Conservation (phyloP, 2,797 vertebrate species). For the Neosilurus hyrtlii region DNA sequence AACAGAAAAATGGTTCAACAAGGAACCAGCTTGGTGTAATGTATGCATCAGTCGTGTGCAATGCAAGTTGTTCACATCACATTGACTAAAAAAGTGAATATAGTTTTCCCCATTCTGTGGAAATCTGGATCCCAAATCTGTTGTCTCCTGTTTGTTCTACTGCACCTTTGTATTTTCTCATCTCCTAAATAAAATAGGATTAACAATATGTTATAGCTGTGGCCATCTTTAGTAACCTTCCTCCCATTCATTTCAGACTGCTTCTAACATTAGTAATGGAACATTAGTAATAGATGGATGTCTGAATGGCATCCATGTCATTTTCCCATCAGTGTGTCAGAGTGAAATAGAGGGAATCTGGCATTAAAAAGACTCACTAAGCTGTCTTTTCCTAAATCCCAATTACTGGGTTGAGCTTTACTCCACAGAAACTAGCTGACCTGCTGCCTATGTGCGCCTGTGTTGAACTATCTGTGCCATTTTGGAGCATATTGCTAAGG, state of each 20-base stretch:
- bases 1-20: slow-evolving; percentile 19
- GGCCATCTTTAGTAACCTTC: slow-evolving; percentile 43
- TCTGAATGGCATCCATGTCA: not conserved
- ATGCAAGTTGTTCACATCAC: slow-evolving; percentile 22
- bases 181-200: slow-evolving; percentile 35
- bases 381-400: not conserved
- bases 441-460: slow-evolving; percentile 2
- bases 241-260: slow-evolving; percentile 1
- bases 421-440: not conserved
- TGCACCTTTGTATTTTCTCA: slow-evolving; percentile 37
- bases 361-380: not conserved
- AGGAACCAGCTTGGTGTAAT: slow-evolving; percentile 27
- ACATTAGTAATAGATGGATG: not conserved
- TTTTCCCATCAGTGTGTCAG: not conserved
- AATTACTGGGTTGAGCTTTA: not conserved
- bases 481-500: slow-evolving; percentile 16
- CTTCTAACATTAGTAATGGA: not conserved
- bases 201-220: slow-evolving; percentile 31
- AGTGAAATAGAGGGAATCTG: slow-evolving; percentile 14
- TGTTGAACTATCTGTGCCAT: slow-evolving; percentile 5
- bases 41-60: slow-evolving; percentile 18
- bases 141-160: slow-evolving; percentile 39
- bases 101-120: slow-evolving; percentile 18
- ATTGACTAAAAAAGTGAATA: not conserved
- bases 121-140: slow-evolving; percentile 29